A percentile compares a stretch with the other conserved stretches of the same genome.
phyloP scores from a whole-genome alignment of 2,113 vertebrate species.

The Scopus umbretta region DNA sequence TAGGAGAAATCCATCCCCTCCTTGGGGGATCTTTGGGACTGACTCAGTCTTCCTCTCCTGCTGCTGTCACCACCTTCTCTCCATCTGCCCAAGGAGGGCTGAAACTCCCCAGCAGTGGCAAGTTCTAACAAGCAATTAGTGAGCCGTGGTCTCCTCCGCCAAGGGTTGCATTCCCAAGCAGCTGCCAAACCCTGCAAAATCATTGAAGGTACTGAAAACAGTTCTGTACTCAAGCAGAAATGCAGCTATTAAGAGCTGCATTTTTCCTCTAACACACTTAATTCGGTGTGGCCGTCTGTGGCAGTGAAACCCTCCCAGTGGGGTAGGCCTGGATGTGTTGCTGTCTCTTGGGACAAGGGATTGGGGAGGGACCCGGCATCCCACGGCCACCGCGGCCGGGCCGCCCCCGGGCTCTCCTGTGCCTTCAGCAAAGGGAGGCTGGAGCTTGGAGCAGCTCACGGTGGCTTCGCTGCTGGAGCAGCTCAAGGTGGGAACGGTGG shows the following conservation, averaged over 20 bases:
- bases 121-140: neutral
- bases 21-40: neutral
- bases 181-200: neutral
- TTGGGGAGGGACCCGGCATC: neutral
- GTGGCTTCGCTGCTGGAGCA: neutral
- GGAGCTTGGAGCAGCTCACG: neutral
- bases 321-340: neutral
- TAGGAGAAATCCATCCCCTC: neutral
- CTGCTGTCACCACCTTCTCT: neutral
- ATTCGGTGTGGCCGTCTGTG: neutral
- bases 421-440: neutral
- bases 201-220: neutral
- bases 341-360: neutral
- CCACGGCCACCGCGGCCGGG: rapidly evolving
- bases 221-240: neutral
- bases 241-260: neutral
- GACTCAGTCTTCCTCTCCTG: neutral
- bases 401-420: neutral
- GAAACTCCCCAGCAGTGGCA: neutral
- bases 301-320: neutral
- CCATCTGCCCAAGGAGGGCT: neutral
- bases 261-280: neutral
- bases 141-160: neutral
- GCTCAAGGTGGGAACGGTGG: neutral
- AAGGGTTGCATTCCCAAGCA: neutral